Base-by-base conservation (phyloP, 2,113 vertebrate genomes). In the Camelus bactrianus region DNA sequence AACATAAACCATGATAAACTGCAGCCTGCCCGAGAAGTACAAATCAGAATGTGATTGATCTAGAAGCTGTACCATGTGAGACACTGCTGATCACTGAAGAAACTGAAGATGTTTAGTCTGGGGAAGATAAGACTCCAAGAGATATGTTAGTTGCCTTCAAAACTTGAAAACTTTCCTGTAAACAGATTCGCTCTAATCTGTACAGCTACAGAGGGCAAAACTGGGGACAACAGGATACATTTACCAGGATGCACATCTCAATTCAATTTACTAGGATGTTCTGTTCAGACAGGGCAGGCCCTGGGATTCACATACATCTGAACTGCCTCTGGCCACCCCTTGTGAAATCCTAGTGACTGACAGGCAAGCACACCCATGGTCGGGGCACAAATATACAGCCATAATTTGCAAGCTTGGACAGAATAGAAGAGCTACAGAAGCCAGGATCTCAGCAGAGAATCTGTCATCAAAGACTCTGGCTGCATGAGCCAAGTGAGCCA, bases 71-170 rank as follows among this genome's bases (percentile, higher is more conserved):
- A 65, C 19, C 46, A 35, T 38, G 12, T 32, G 20, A 85, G 15
- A 60, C 52, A 48, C 22, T 80, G 46, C 54, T 91, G 67, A 46
- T 81, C 82, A 81, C 75, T 64, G 35, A 96, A 92, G 73, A 89
- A 95, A 87, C 14, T 38, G 92, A 93, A 90, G 62, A 75, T 76
- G 80, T 54, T 87, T 94, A 52, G 80, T 87, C 80, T 72, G 64
- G 46, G 46, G 30, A 90, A 76, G 56, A 91, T 77, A 94, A 85
- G 73, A 89, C 13, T 90, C 15, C 42, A 73, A 92, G 48, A 93
- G 70, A 67, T n/a, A 56, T 4, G 5, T 28, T 46, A 22, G 58
- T 42, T 94, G 64, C 19, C 30, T 88, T 95, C 24, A 67, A 89
- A 64, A n/a, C 46, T 38, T 83, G 48, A 96, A 83, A 64, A 24